Evolutionary conservation across 2,888 invertebrate genomes (phyloP), one percentile per base, ranked within the genome.

Genomic region (Calliphora vomitoria): DNA sequence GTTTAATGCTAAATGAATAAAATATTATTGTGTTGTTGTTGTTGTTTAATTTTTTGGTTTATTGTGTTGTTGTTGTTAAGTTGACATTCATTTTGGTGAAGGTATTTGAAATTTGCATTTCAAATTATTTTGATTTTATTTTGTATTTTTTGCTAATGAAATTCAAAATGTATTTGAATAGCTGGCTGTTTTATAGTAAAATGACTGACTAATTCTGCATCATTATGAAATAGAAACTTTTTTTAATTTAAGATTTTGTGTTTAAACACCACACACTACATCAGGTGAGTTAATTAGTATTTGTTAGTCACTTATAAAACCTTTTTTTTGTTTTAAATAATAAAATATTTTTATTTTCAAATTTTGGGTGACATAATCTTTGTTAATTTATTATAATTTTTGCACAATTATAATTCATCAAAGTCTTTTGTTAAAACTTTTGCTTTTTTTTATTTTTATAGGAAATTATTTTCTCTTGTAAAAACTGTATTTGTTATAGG

Each of bases 341-440:
- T 50, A n/a, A 44, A 44, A 44, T 44, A 62, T 62, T 64, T 53
- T 18, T 62, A 38, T 50, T 66, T 8, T 18, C 25, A 81, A 13
- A 25, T 18, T 82, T 35, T 1, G 15, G 25, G 84, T 87, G 84
- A 87, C 78, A 87, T 84, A 82, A 87, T 84, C 41, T 38, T 8
- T 15, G 25, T 74, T 25, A 69, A 47, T 35, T 47, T 66, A 44
- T 82, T 25, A 38, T 35, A 75, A 68, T 71, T 41, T 41, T 82
- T 62, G n/a, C 55, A 44, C 25, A 72, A 18, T 11, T 60, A 10
- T 44, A 41, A 50, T 60, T 50, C 38, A 18, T 20, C 18, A 35
- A 62, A 64, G 62, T 44, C 25, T 53, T 71, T 72, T 79, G 18
- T 44, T n/a, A 38, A 53, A 15, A 55, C 18, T 55, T 55, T 20